Conservation (phyloP, 92 coral and sea anemone genomes). For the Palythoa grandis region DNA sequence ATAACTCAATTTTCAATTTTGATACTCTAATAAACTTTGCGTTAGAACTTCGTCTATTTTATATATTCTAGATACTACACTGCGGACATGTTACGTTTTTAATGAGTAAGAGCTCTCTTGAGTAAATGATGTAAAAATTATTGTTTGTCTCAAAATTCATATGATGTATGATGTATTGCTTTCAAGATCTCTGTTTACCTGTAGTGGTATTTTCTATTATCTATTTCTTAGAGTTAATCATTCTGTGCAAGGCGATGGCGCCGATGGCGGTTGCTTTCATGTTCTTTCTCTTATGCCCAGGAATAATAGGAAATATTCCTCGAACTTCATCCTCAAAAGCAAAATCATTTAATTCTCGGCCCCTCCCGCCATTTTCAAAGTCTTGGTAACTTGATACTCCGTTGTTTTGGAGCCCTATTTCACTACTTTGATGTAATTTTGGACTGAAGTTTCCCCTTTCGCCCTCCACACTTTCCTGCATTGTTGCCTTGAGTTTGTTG, state of each 20-base stretch:
- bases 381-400: neutral
- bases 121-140: too few relatives aligned
- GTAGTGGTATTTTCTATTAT: too few relatives aligned
- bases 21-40: too few relatives aligned
- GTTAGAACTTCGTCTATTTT: too few relatives aligned
- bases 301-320: constrained; percentile 25
- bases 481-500: neutral
- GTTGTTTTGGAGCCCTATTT: neutral
- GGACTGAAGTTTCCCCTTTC: neutral
- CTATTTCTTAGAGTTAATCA: neutral
- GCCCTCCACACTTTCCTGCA: neutral
- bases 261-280: constrained; percentile 19
- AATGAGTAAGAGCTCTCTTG: too few relatives aligned
- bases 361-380: neutral
- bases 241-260: neutral
- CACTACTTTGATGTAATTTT: neutral
- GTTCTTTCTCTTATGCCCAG: neutral
- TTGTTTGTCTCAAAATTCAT: too few relatives aligned
- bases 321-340: constrained; percentile 24
- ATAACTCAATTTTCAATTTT: too few relatives aligned
- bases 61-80: too few relatives aligned
- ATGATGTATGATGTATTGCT: too few relatives aligned
- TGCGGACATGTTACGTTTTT: too few relatives aligned
- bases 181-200: too few relatives aligned
- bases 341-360: constrained; percentile 2